These are phyloP conservation scores for Agonopterix arenella DNA, from an alignment of 2,888 invertebrate genomes.

Conservation along the genomic window DNA sequence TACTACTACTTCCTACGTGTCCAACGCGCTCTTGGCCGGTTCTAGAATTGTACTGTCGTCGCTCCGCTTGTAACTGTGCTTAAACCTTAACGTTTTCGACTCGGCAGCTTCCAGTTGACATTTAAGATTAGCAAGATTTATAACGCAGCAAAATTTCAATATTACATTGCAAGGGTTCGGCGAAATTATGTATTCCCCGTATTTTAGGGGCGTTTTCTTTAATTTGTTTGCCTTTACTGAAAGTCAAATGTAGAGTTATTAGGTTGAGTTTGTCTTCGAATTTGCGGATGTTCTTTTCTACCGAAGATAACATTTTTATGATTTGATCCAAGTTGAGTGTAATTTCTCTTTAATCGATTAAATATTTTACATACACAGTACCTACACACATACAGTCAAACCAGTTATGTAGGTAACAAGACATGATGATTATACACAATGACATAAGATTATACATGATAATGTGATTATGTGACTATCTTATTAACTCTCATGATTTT, in stretches of 20 bases:
- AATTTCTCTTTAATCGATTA: too few species aligned
- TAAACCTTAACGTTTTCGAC: slow-evolving; percentile 14
- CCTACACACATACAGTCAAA: too few species aligned
- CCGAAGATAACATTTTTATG: too few species aligned
- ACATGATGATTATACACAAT: too few species aligned
- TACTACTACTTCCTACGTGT: too few species aligned
- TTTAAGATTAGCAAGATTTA: slow-evolving; percentile 34
- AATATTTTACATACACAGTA: too few species aligned
- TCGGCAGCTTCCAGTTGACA: slow-evolving; percentile 34
- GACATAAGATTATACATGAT: too few species aligned
- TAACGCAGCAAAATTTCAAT: slow-evolving; percentile 31
- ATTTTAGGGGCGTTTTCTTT: slow-evolving; percentile 23
- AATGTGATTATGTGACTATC: too few species aligned
- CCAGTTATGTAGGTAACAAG: too few species aligned
- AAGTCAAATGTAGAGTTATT: slow-evolving; percentile 10
- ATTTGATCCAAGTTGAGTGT: too few species aligned
- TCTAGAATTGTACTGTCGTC: background rate
- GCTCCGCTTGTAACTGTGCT: slow-evolving; percentile 15
- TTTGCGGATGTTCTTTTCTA: background rate
- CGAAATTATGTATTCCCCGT: slow-evolving; percentile 16
- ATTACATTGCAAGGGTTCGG: slow-evolving; percentile 16
- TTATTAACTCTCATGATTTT: too few species aligned
- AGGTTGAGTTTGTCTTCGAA: slow-evolving; percentile 2
- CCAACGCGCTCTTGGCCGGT: too few species aligned
- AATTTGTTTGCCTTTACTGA: slow-evolving; percentile 28